These are phyloP conservation scores for Myzus persicae DNA, from an alignment of 1,140 invertebrate species.

Conservation along the genomic window DNA sequence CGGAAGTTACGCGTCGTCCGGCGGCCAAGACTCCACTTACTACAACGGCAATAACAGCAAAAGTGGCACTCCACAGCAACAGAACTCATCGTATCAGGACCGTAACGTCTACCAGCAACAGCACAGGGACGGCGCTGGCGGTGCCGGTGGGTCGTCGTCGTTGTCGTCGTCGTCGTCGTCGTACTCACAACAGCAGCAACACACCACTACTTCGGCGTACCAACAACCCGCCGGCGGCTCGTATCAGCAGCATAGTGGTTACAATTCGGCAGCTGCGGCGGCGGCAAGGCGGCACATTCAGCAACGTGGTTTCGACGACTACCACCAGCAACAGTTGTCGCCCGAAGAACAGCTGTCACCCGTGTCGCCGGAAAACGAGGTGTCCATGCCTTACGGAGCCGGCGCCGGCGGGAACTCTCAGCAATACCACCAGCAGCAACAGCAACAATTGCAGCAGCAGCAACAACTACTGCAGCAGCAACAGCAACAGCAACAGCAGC, in stretches of 20 bases:
- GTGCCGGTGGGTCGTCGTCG: not conserved
- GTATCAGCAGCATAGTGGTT: not conserved
- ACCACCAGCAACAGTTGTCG: not conserved
- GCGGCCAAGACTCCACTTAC: not conserved
- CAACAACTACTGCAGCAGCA: not conserved
- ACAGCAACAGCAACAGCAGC: not conserved
- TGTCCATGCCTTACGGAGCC: not conserved
- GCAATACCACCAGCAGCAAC: constrained; percentile 4
- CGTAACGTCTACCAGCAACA: constrained; percentile 49
- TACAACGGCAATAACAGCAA: not conserved
- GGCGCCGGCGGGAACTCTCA: not conserved
- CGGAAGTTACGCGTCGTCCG: not conserved
- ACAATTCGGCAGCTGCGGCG: not conserved
- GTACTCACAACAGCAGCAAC: constrained; percentile 54
- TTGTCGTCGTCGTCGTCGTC: not conserved
- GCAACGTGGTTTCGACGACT: not conserved
- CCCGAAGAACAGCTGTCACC: constrained; percentile 38
- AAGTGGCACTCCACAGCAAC: constrained; percentile 31
- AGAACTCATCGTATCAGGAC: constrained; percentile 35
- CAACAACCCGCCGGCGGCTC: not conserved
- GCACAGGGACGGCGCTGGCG: not conserved
- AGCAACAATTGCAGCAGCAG: not conserved
- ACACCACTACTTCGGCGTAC: not conserved
- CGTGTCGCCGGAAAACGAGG: constrained; percentile 36
- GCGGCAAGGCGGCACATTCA: constrained; percentile 14